Evolutionary conservation across 2,797 vertebrate genomes (phyloP), one percentile per base, ranked within the genome.

Genomic region (Typhlichthys eigenmanni): DNA sequence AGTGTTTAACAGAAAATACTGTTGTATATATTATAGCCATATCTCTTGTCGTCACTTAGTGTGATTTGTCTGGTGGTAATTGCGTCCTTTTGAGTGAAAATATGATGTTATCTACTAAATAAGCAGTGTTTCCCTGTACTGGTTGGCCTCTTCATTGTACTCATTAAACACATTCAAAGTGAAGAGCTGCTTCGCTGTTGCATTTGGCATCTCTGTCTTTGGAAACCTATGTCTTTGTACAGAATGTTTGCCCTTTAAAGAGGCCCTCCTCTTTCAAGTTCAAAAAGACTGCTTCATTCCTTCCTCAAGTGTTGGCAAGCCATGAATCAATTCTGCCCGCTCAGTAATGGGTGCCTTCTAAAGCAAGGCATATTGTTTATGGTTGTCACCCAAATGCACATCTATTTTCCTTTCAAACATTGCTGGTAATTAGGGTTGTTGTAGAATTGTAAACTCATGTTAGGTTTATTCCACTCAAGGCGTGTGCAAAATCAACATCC

Each of bases 171-270:
- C 54, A 76, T 71, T 79, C 64, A 75, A 74, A 75, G 60, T 48
- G 60, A 76, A 83, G 72, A 50, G 24, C 56, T 72, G 66, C 75
- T 78, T 60, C 1, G 3, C 55, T 86, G 84, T 85, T 88, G 69
- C 66, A 78, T 58, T 87, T 90, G 89, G 88, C 82, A 16, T 69
- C 34, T 65, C n/a, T 1, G 52, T 14, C 58, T 58, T 74, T 87
- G 85, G 85, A 85, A 89, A 88, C 81, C 78, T 78, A 65, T 72
- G 79, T 85, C 85, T 84, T 68, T 61, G 52, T 32, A 50, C 74
- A 79, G 83, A 87, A 84, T 79, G 75, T 76, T 80, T 85, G 84
- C 73, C 83, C 76, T 78, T 69, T 59, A 58, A 81, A 69, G 64
- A 85, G 60, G 79, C 55, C 74, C 60, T 51, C 69, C 67, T 58